Evolutionary conservation across 2,113 vertebrate species (phyloP).

Genomic region (Callaeas wilsoni): DNA sequence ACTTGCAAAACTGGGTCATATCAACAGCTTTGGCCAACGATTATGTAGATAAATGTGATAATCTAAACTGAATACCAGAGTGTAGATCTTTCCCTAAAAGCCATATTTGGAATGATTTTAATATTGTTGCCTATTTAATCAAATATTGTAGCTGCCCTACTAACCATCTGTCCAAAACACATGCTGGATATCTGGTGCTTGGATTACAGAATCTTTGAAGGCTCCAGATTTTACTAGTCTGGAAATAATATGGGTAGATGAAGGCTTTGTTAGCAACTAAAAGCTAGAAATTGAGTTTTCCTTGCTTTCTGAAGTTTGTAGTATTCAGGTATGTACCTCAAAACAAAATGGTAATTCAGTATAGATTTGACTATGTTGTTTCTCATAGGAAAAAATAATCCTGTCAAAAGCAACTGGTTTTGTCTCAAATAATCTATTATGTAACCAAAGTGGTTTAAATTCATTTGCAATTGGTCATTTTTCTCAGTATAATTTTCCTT

Average conservation of each 20-base stretch:
- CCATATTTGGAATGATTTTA: not conserved
- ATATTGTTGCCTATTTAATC: not conserved
- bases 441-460: not conserved
- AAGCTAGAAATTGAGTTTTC: not conserved
- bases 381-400: not conserved
- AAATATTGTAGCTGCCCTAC: not conserved
- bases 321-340: not conserved
- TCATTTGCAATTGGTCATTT: not conserved
- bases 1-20: constrained; percentile 14
- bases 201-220: not conserved
- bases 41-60: constrained; percentile 1
- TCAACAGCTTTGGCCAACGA: not conserved
- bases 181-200: not conserved
- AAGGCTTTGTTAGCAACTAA: not conserved
- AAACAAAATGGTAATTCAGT: not conserved
- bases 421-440: not conserved
- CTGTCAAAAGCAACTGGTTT: not conserved
- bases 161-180: not conserved
- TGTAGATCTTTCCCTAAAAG: not conserved
- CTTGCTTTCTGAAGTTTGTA: not conserved
- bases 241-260: not conserved
- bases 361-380: not conserved
- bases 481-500: not conserved
- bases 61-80: not conserved
- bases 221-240: not conserved